Conservation (phyloP, 2,888 invertebrate genomes). For the Perithous albicinctus region DNA sequence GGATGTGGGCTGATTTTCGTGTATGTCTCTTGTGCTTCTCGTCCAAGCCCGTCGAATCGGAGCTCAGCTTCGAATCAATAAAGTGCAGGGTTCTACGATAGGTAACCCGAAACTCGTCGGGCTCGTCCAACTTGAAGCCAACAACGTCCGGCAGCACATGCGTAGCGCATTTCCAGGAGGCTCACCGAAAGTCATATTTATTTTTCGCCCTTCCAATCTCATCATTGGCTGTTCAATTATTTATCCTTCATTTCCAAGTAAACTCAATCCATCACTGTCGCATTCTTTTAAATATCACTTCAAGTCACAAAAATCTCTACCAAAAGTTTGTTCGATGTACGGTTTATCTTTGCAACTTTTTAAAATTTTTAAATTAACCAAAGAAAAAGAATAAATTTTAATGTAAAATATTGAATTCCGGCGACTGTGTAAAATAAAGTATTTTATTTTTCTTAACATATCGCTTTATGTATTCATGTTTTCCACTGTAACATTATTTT, state of each 20-base stretch:
- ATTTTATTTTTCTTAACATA: neutral
- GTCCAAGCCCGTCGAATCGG: constrained; percentile 68
- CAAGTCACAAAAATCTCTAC: neutral
- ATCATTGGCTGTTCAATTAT: constrained; percentile 25
- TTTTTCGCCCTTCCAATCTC: neutral
- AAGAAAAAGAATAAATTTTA: neutral
- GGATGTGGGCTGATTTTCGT: neutral
- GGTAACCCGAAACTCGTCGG: constrained; percentile 40
- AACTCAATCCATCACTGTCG: constrained; percentile 21
- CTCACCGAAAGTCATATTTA: constrained; percentile 34
- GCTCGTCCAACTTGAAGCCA: constrained; percentile 28
- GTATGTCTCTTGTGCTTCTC: constrained; percentile 14
- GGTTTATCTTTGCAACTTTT: no score
- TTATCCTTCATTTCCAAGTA: neutral
- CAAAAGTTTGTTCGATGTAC: neutral
- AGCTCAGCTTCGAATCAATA: constrained; percentile 77
- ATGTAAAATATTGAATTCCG: neutral
- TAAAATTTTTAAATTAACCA: neutral
- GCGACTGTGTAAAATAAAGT: neutral
- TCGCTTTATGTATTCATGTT: neutral
- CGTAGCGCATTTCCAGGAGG: neutral
- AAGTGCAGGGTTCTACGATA: constrained; percentile 71
- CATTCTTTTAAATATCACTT: constrained; percentile 2
- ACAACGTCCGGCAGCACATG: constrained; percentile 2
- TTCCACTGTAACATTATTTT: neutral